Evolutionary conservation across 1,140 invertebrate species (phyloP).

Genomic region (Papilio glaucus): DNA sequence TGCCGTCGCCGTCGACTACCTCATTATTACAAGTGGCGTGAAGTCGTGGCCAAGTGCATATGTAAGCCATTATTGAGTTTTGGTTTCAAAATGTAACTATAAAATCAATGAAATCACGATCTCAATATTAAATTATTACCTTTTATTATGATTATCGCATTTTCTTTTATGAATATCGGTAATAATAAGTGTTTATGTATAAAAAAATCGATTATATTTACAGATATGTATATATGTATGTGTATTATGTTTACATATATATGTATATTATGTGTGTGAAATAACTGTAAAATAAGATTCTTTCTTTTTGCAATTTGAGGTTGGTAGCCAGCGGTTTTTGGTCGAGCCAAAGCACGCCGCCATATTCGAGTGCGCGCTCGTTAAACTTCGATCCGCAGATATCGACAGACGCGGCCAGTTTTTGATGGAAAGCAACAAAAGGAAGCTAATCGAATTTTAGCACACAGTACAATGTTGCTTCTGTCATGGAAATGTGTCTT

Average conservation of each 20-base stretch:
- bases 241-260: no score
- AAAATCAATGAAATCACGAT: no score
- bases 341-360: background rate
- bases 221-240: no score
- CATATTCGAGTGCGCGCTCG: background rate
- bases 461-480: background rate
- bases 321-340: background rate
- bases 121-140: no score
- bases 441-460: constrained; percentile 15
- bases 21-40: constrained; percentile 9
- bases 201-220: no score
- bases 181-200: no score
- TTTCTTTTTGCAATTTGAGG: background rate
- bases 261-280: background rate
- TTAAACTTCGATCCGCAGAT: background rate
- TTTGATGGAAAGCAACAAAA: constrained; percentile 3
- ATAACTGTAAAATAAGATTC: background rate
- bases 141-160: no score
- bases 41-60: background rate
- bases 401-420: background rate
- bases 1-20: background rate
- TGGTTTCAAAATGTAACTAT: no score
- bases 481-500: background rate
- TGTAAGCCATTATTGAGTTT: no score
- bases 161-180: no score